Base-by-base conservation (phyloP, 1,140 invertebrate species). In the Diabrotica undecimpunctata region DNA sequence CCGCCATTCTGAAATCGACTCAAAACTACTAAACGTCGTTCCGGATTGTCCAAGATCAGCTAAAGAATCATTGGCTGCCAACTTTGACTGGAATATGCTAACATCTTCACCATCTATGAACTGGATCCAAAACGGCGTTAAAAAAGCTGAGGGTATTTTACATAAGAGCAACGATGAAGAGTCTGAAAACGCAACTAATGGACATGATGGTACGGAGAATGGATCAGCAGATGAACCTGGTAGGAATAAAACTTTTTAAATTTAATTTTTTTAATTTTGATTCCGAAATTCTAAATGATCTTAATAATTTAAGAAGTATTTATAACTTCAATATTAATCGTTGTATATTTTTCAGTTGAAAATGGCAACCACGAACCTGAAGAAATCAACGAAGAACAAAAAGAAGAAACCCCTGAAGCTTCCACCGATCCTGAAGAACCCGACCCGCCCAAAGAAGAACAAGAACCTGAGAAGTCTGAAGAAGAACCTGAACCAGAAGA, bases 1-100 rank as follows among this genome's bases (percentile, higher is more conserved):
- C 65, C 88, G 91, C 71, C 83, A 85, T 2, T 83, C 85, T 55
- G 92, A 94, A 76, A 82, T 93, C 12, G 90, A 93, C 66, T 81
- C 85, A 58, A 84, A 83, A 61, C 77, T 84, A 41, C 79, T 93
- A n/a, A 81, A 83, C 56, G 82, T 85, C 46, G 78, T 93, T 67
- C 92, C 92, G 6, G 91, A 93, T 53, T 91, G 91, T 37, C 91
- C 92, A 7, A 82, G 91, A 69, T 86, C 87, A 25, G 86, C 89
- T 2, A 86, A 86, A 39, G 84, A 83, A 50, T 82, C 84, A 8
- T 88, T 87, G 70, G 87, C 87, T 11, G 77, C 83, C 51, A 82
- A 82, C 41, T 90, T 87, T 85, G 90, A 92, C 67, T 93, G 90
- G 91, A 83, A 84, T 71, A 80, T 88, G 59, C 75, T 89, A 57